Conservation (phyloP, 2,888 invertebrate genomes). For the Tenthredo mesomela region DNA sequence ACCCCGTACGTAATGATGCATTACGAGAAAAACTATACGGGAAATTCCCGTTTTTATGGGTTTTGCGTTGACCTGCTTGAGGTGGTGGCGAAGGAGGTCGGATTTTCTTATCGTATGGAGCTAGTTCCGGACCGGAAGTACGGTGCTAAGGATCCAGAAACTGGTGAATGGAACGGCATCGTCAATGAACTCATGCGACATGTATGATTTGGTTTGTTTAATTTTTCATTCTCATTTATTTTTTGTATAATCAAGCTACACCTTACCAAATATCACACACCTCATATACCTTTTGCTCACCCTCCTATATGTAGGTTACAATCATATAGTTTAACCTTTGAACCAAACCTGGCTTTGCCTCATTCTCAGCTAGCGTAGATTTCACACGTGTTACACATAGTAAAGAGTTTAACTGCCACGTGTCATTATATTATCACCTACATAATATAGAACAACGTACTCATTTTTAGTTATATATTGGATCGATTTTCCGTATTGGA, state of each 20-base stretch:
- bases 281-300: background rate
- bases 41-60: constrained; percentile 88
- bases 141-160: constrained; percentile 82
- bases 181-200: constrained; percentile 86
- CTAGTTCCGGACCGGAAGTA: constrained; percentile 86
- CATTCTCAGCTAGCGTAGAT: constrained; percentile 7
- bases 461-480: background rate
- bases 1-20: constrained; percentile 88
- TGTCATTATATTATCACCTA: background rate
- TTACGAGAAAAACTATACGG: constrained; percentile 84
- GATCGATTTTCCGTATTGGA: background rate
- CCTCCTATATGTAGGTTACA: background rate
- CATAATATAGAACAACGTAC: background rate
- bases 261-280: background rate
- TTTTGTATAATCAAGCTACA: background rate
- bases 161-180: constrained; percentile 85
- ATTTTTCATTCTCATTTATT: constrained; percentile 58
- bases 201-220: constrained; percentile 79
- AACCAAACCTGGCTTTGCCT: constrained; percentile 24
- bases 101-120: constrained; percentile 86
- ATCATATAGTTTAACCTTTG: background rate
- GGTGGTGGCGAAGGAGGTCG: constrained; percentile 83
- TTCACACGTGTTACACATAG: background rate
- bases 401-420: background rate
- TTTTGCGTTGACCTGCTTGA: constrained; percentile 89